Evolutionary conservation across 2,113 vertebrate genomes (phyloP), one percentile per base, ranked within the genome.

Genomic region (Cryptomyrus ogoouensis): DNA sequence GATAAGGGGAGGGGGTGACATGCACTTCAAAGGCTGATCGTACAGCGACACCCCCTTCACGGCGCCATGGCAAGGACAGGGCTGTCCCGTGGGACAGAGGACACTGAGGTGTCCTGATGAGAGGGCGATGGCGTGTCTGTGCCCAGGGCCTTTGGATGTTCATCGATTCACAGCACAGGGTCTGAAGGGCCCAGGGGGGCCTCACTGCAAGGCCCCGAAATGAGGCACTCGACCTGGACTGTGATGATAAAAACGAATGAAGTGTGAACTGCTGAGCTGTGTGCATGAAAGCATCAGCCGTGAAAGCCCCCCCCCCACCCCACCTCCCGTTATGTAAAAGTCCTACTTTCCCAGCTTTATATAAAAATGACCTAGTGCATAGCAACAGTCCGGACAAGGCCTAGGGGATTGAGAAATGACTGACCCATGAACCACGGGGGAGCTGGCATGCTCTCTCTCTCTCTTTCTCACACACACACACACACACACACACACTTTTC

Each of bases 291-390:
- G 83, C 42, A 39, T 39, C 70, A 77, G 83, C 70, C 42, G 21
- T 84, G 46, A 84, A 84, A n/a, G 2, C 3, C 0, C 83, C 21
- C 24, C 46, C 70, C 50, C 39, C 17, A 2, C 2, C 42, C 42
- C 49, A 19, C 19, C 44, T 49, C 8, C 19, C 17, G 3, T 87
- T 52, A 87, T 87, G 27, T 87, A 87, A 87, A 56, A 87, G 85
- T 53, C 85, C 85, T 87, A 56, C 50, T 87, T 87, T 87, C 15
- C 27, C 24, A 87, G 85, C 15, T 87, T 87, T 87, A 52, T 87
- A 53, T 87, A 39, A 87, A 87, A 87, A 35, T 87, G 49, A 53
- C 47, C 84, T 35, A 87, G 84, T 52, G 39, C 49, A 52, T 87
- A 52, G 84, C 39, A 35, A 12, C 46, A 27, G 46, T 31, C 83